Evolutionary conservation across 1,140 invertebrate species (phyloP).

Genomic region (Apocrypta bakeri): DNA sequence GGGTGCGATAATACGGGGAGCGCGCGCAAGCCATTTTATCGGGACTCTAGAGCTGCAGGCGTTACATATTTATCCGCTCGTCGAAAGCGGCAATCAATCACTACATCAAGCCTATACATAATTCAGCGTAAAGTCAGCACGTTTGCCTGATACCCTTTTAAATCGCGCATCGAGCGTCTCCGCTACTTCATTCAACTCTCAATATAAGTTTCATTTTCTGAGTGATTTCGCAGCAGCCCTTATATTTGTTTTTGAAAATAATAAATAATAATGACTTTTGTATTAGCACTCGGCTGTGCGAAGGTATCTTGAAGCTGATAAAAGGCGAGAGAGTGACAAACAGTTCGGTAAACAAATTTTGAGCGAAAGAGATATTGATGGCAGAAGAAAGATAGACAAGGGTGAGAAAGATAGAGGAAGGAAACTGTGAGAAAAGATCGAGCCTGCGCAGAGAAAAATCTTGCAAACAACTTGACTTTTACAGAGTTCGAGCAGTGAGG

Average conservation of each 20-base stretch:
- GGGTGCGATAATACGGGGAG: background rate
- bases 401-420: background rate
- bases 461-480: conserved; percentile 46
- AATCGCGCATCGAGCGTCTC: background rate
- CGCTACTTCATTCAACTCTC: background rate
- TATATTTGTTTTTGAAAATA: background rate
- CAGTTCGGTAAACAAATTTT: conserved; percentile 42
- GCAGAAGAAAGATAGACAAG: background rate
- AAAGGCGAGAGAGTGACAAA: background rate
- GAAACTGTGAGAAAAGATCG: background rate
- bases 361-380: background rate
- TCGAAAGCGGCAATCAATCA: conserved; percentile 41
- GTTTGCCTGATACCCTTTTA: conserved; percentile 29
- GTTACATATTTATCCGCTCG: conserved; percentile 43
- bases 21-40: conserved; percentile 37
- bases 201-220: background rate
- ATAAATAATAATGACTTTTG: background rate
- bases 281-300: no score
- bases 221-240: no score
- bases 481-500: conserved; percentile 29
- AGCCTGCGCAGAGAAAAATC: background rate
- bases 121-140: conserved; percentile 38
- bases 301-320: background rate
- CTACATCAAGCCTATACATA: conserved; percentile 44
- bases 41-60: background rate